Evolutionary conservation across 2,888 invertebrate genomes (phyloP), one percentile per base, ranked within the genome.

Genomic region (Drosophila infuscata): DNA sequence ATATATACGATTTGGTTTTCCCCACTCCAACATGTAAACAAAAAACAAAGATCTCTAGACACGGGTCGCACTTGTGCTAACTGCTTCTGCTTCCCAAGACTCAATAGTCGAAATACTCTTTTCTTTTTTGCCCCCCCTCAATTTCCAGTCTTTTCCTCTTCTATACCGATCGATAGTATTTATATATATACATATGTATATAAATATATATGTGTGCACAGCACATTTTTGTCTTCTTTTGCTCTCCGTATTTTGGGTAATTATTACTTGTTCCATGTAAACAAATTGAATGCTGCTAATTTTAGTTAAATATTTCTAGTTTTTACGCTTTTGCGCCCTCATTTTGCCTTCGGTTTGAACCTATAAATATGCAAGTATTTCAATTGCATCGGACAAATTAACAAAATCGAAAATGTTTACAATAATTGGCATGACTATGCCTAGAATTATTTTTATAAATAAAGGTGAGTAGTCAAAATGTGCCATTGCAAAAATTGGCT

Each of bases 241-340:
- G 36, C 79, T 79, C 74, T 62, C 57, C 48, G 65, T 76, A 65
- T 84, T 82, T 85, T 77, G 85, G 89, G 84, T 91, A 91, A 91
- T 92, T 91, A 92, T 91, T 92, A 89, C 89, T 89, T 90, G 70
- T 78, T 75, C 76, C 70, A 60, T 79, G 81, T 89, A 88, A 88
- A 88, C 88, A 88, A 78, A 66, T 71, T 53, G 30, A 41, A 43
- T 53, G 74, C 56, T 75, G 75, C 88, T 88, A 89, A 90, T 76
- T 88, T 88, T 89, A 89, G 88, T 88, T 72, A 52, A 73, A 74
- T 73, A 41, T 66, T 65, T 69, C 65, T 38, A 43, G 30, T 38
- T 66, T 75, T 70, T 49, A 63, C 56, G 57, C 74, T 58, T 70
- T 51, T 76, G 61, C 66, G 78, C 70, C 71, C 78, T 65, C 75